Percentiles rank a stretch among this genome's conserved stretches.
phyloP scores from a whole-genome alignment of 1,140 invertebrate genomes.

The Cydia pomonella region DNA sequence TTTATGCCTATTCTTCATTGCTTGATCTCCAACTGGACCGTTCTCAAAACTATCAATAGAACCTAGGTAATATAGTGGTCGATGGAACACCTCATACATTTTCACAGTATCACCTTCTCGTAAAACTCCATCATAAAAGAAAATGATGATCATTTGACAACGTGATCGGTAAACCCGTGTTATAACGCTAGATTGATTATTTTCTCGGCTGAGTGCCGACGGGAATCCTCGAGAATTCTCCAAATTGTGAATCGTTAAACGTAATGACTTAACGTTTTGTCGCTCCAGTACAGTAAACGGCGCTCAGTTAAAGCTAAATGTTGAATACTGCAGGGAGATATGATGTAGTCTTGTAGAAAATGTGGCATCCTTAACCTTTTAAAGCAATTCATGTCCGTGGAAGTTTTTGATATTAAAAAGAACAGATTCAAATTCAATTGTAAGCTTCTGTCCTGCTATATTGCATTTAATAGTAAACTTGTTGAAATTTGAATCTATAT shows the following conservation, averaged over 20 bases:
- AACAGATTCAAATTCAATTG: no score
- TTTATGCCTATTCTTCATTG: no score
- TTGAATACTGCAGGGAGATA: background rate
- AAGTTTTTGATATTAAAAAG: no score
- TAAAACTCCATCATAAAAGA: background rate
- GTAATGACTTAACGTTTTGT: conserved; percentile 26
- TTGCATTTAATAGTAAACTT: no score
- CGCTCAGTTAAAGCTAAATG: conserved; percentile 4
- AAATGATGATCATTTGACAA: conserved; percentile 14
- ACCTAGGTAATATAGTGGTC: background rate
- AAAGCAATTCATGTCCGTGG: background rate
- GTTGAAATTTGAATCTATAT: no score
- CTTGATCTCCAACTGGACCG: no score
- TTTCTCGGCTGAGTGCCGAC: conserved; percentile 14
- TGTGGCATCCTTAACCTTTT: background rate
- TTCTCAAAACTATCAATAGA: no score
- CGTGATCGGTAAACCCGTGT: conserved; percentile 3
- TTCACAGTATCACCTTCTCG: background rate
- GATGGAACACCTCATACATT: background rate
- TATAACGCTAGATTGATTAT: conserved; percentile 20
- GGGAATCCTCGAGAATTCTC: conserved; percentile 23
- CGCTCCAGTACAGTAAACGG: conserved; percentile 12
- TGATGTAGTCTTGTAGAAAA: background rate
- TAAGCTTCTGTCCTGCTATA: no score
- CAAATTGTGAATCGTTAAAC: conserved; percentile 25